Percentiles rank a stretch among this genome's conserved stretches.
phyloP scores from a whole-genome alignment of 2,113 vertebrate genomes.

The Cebus imitator region DNA sequence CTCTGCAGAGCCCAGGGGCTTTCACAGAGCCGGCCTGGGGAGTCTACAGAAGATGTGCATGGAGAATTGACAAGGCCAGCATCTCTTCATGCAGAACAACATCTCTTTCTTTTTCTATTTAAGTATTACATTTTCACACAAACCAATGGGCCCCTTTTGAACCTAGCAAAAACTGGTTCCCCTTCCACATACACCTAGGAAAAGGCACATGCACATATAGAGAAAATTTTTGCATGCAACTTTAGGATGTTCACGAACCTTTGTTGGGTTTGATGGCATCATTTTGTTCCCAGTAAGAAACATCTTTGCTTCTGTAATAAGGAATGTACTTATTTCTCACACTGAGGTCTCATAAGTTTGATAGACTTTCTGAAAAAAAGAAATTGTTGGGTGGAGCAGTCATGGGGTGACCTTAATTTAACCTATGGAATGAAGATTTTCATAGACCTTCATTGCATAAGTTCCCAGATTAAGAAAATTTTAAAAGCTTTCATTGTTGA shows the following conservation, averaged over 20 bases:
- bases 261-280: background rate
- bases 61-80: background rate
- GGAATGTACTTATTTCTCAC: background rate
- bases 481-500: background rate
- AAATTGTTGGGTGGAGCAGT: background rate
- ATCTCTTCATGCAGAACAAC: background rate
- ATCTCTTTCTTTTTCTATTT: background rate
- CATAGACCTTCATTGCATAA: background rate
- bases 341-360: background rate
- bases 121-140: background rate
- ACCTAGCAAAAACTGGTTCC: background rate
- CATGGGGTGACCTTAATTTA: background rate
- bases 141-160: background rate
- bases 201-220: background rate
- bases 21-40: background rate
- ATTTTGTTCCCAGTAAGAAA: background rate
- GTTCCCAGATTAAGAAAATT: background rate
- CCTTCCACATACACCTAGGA: background rate
- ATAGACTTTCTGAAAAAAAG: background rate
- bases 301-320: background rate
- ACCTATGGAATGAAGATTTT: background rate
- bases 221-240: background rate
- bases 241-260: background rate
- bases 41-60: accelerated
- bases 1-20: background rate